Evolutionary conservation across 2,797 vertebrate species (phyloP).

Genomic region (Parauchenoglanis punctatus): DNA sequence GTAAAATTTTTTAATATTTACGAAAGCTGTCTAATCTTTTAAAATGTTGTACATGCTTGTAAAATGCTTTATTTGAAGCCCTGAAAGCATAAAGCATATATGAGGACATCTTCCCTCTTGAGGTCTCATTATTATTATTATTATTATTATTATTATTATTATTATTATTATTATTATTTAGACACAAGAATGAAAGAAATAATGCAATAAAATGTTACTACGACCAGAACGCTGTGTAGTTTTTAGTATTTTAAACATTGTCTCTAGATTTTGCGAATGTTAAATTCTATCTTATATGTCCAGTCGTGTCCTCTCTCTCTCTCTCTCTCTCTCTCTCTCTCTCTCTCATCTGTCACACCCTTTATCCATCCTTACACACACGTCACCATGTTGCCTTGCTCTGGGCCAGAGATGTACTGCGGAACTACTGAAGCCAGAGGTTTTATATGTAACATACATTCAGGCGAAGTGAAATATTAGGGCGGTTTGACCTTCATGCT

Average conservation of each 20-base stretch:
- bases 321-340: neutral
- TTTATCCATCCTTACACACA: neutral
- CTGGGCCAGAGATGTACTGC: neutral
- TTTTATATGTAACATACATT: neutral
- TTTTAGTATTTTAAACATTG: neutral
- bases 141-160: no score
- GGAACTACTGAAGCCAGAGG: constrained; percentile 9
- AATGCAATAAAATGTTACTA: no score
- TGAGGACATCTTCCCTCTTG: neutral
- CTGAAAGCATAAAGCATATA: neutral
- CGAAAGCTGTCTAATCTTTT: neutral
- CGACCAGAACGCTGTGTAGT: no score
- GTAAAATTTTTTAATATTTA: neutral
- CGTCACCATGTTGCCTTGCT: neutral
- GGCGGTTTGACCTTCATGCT: neutral
- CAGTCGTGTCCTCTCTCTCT: neutral
- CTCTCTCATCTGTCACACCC: neutral
- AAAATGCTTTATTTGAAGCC: neutral
- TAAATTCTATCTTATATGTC: neutral
- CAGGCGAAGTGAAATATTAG: neutral
- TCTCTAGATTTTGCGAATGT: neutral
- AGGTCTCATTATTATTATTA: neutral
- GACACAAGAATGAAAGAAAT: neutral
- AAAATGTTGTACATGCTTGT: neutral
- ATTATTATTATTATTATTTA: neutral